Evolutionary conservation across 2,113 vertebrate genomes (phyloP), one percentile per base, ranked within the genome.

Genomic region (Columba livia): DNA sequence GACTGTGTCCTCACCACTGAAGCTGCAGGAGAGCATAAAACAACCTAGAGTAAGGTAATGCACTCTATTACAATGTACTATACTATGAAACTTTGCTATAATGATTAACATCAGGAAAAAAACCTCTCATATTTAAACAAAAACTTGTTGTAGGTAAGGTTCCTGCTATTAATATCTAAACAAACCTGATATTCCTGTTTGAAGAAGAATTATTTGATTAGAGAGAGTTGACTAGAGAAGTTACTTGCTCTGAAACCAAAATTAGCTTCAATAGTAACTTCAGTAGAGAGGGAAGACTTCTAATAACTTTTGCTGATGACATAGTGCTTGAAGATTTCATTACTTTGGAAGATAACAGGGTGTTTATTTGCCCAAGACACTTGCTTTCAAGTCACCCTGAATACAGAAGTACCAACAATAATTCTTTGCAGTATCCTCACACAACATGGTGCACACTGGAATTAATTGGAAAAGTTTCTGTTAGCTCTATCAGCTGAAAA

Each of bases 401-500:
- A 57, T 4, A 53, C 6, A 34, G 4, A 2, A 65, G 13, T 57
- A 77, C 51, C 11, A 77, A 40, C 15, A 84, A 50, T 2, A 1
- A 2, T 80, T 26, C 8, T 77, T 53, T 13, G 12, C 17, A 40
- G 0, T 14, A 48, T 8, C 4, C 5, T 44, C 1, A 2, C 50
- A 64, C 9, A 38, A 85, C 36, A 24, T 38, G 1, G 47, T 47
- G 17, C 6, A 60, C 8, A 11, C 6, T 42, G 26, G 31, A 64
- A 80, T 50, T 4, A 72, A 67, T 64, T 42, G 31, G 19, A 79
- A 60, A 70, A 53, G 6, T 29, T 65, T 91, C 50, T 32, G 3
- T 38, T 78, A 48, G 5, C 15, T 61, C 6, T 44, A 84, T 61
- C 29, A 86, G 10, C 28, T 24, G 9, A 44, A 69, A 79, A 73